Evolutionary conservation across 2,888 invertebrate species (phyloP).

Genomic region (Linnaemya vulpina): DNA sequence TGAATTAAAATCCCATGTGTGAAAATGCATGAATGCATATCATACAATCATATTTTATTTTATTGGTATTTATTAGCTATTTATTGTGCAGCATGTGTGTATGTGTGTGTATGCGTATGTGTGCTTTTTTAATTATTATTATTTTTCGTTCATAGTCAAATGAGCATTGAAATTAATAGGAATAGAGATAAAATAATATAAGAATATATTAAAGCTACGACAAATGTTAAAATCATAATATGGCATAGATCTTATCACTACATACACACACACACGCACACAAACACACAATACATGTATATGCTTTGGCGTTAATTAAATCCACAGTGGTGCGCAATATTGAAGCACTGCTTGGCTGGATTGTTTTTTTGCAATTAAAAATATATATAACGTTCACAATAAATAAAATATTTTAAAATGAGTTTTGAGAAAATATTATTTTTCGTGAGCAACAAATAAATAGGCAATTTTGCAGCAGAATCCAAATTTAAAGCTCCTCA

Average conservation of each 20-base stretch:
- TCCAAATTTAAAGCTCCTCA: too few relatives aligned
- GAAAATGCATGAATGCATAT: slow-evolving; percentile 48
- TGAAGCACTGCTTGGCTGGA: neutral
- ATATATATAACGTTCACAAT: too few relatives aligned
- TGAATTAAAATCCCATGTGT: slow-evolving; percentile 62
- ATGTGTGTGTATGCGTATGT: neutral
- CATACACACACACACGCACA: neutral
- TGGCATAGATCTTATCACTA: slow-evolving; percentile 21
- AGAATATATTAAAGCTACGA: slow-evolving; percentile 25
- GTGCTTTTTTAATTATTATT: slow-evolving; percentile 18
- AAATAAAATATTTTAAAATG: too few relatives aligned
- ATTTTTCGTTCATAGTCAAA: slow-evolving; percentile 52
- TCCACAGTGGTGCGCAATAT: neutral
- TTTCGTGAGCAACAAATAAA: too few relatives aligned
- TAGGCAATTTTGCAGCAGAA: too few relatives aligned
- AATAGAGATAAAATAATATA: neutral
- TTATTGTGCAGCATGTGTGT: slow-evolving; percentile 40
- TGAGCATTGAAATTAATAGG: slow-evolving; percentile 38
- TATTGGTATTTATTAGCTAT: slow-evolving; percentile 55
- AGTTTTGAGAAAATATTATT: too few relatives aligned
- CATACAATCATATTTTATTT: slow-evolving; percentile 39
- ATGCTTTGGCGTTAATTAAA: neutral
- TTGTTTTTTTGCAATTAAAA: neutral
- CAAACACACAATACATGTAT: neutral
- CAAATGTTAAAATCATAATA: slow-evolving; percentile 41